A percentile compares a stretch with the other conserved stretches of the same genome.
Evolutionary conservation across 2,113 vertebrate species (phyloP).

Genomic region (Plecotus auritus): DNA sequence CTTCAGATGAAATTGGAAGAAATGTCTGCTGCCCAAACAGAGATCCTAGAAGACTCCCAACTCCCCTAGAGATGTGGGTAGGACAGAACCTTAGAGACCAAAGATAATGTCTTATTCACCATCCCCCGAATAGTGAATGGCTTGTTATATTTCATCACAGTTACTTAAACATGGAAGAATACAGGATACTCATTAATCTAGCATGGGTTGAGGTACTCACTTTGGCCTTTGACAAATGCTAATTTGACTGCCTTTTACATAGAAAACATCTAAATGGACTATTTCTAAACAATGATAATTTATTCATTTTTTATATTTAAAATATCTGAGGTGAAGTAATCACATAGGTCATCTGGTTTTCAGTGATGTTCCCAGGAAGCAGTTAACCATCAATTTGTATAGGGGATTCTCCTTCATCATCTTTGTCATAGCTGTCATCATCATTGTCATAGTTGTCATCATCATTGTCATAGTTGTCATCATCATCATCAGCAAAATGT

Average conservation of each 20-base stretch:
- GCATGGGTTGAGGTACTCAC: neutral
- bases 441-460: too few relatives aligned
- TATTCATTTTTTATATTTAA: neutral
- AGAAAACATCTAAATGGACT: neutral
- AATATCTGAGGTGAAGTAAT: neutral
- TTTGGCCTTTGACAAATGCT: neutral
- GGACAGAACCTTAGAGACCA: neutral
- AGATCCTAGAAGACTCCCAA: neutral
- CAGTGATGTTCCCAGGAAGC: neutral
- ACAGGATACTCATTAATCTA: neutral
- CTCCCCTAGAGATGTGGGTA: neutral
- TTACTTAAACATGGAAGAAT: neutral
- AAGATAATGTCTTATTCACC: neutral
- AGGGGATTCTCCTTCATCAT: neutral
- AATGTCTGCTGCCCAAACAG: neutral
- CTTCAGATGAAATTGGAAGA: neutral
- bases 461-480: too few relatives aligned
- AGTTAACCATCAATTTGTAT: neutral
- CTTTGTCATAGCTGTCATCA: neutral
- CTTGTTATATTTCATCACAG: neutral
- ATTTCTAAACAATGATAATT: neutral
- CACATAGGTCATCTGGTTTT: neutral
- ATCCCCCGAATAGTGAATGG: neutral
- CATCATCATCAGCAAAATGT: too few relatives aligned
- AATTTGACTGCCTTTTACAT: neutral